These are phyloP conservation scores for Ochropleura leucogaster DNA, from an alignment of 2,888 invertebrate genomes.

Conservation along the genomic window DNA sequence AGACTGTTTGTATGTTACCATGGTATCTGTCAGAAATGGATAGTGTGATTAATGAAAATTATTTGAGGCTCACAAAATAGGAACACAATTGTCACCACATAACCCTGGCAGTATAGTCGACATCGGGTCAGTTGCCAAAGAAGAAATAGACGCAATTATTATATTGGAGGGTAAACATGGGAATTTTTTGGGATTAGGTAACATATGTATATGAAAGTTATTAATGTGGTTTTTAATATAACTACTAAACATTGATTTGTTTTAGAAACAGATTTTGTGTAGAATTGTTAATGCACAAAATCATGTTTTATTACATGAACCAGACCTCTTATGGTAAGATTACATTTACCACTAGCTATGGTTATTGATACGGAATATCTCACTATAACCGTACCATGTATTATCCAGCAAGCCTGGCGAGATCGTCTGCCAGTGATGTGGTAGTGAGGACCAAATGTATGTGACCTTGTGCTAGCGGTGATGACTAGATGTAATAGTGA, in stretches of 20 bases:
- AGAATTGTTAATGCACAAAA: background rate
- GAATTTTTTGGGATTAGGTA: background rate
- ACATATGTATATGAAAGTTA: background rate
- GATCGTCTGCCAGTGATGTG: background rate
- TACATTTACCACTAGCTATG: background rate
- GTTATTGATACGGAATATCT: background rate
- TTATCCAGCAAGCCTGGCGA: background rate
- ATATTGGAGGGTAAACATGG: too few relatives aligned
- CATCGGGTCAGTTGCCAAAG: too few relatives aligned
- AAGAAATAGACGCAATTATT: too few relatives aligned
- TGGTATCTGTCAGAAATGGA: background rate
- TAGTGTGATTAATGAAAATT: background rate
- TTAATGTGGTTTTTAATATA: background rate
- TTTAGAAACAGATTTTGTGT: background rate
- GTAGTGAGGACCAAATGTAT: slow-evolving; percentile 43
- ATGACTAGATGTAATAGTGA: slow-evolving; percentile 59
- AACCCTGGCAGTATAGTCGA: too few relatives aligned
- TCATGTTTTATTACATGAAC: background rate
- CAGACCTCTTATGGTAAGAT: background rate
- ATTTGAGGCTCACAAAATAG: too few relatives aligned
- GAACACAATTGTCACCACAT: too few relatives aligned
- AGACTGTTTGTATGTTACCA: slow-evolving; percentile 1
- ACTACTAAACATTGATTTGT: background rate
- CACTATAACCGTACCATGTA: background rate
- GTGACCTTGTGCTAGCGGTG: slow-evolving; percentile 32